Percentiles rank a stretch among this genome's conserved stretches.
phyloP scores from a whole-genome alignment of 2,113 vertebrate species.

The Helogale parvula region DNA sequence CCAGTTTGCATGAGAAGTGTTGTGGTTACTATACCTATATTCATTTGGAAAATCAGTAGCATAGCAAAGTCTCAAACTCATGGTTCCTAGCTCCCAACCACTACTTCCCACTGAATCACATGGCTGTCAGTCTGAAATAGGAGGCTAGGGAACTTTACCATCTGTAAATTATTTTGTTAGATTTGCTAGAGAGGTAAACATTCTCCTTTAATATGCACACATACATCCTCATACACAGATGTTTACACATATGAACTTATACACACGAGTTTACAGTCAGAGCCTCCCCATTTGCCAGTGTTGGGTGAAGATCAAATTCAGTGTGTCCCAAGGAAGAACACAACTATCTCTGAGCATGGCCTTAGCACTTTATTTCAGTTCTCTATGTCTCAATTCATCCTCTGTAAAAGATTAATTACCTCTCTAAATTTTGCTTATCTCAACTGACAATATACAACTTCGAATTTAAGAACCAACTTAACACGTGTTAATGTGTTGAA shows the following conservation, averaged over 20 bases:
- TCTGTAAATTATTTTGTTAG: not conserved
- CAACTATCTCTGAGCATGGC: not conserved
- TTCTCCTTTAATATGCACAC: not conserved
- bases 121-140: not conserved
- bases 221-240: not conserved
- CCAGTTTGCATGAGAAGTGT: not conserved
- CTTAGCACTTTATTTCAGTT: not conserved
- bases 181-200: not conserved
- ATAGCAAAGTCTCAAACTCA: not conserved
- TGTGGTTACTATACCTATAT: not conserved
- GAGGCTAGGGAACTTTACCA: not conserved
- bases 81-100: not conserved
- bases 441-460: not conserved
- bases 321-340: not conserved
- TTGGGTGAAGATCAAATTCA: not conserved
- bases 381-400: not conserved
- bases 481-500: not conserved
- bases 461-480: conserved; percentile 25
- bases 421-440: not conserved
- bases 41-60: not conserved
- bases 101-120: not conserved
- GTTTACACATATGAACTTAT: not conserved
- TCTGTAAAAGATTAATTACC: not conserved
- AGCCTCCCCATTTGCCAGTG: not conserved
- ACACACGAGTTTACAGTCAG: not conserved